Evolutionary conservation across 2,888 invertebrate genomes (phyloP).

Genomic region (Ophraella communa): DNA sequence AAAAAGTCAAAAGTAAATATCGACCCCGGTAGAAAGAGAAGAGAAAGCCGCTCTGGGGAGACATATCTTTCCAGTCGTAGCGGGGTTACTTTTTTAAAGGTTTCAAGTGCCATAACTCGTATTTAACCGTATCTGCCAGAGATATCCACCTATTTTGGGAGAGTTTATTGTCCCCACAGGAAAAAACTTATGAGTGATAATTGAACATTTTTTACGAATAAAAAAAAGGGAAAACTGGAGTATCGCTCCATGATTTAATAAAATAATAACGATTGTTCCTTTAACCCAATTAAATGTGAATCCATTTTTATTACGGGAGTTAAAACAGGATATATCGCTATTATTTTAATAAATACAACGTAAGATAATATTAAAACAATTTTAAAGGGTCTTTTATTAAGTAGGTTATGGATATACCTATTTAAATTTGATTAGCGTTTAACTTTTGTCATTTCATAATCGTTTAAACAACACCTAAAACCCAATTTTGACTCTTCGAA

Average conservation of each 20-base stretch:
- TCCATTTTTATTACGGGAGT: no score
- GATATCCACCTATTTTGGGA: constrained; percentile 51
- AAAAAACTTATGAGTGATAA: constrained; percentile 50
- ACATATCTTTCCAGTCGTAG: constrained; percentile 45
- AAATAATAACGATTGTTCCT: background rate
- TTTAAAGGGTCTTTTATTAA: no score
- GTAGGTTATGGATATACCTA: no score
- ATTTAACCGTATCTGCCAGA: constrained; percentile 52
- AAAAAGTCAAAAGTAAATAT: constrained; percentile 50
- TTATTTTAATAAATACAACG: no score
- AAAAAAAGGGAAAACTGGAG: constrained; percentile 38
- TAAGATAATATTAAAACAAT: no score
- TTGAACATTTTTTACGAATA: constrained; percentile 52
- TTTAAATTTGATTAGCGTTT: no score
- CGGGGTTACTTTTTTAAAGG: constrained; percentile 49
- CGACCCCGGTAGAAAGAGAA: constrained; percentile 35
- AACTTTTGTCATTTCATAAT: no score
- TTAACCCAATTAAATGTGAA: no score
- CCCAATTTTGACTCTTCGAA: no score
- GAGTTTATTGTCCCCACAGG: constrained; percentile 50
- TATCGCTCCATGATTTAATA: background rate
- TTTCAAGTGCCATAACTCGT: constrained; percentile 53
- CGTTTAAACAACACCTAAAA: no score
- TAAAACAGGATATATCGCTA: no score
- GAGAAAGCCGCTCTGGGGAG: background rate